Evolutionary conservation across 2,113 vertebrate species (phyloP).

Genomic region (Phocoena sinus): DNA sequence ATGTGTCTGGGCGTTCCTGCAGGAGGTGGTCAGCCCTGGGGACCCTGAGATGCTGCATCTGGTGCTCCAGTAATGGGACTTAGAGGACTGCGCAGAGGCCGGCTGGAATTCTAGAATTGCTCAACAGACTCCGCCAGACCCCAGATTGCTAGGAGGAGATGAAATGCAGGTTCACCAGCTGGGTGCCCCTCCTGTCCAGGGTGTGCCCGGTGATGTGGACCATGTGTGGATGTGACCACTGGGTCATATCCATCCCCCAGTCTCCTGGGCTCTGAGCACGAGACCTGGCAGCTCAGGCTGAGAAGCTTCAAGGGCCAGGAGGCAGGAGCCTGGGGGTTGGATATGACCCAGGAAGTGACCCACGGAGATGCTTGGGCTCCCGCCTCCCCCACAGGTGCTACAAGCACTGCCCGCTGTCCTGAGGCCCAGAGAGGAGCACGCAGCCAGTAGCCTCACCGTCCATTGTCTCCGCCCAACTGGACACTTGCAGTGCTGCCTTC

Average conservation of each 20-base stretch:
- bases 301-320: slow-evolving; percentile 91
- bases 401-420: slow-evolving; percentile 89
- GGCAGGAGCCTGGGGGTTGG: slow-evolving; percentile 87
- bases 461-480: slow-evolving; percentile 89
- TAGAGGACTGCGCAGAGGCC: slow-evolving; percentile 85
- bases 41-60: slow-evolving; percentile 89
- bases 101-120: slow-evolving; percentile 87
- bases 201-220: slow-evolving; percentile 90
- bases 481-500: slow-evolving; percentile 89
- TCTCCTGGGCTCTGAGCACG: slow-evolving; percentile 89
- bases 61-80: slow-evolving; percentile 88
- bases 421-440: slow-evolving; percentile 89
- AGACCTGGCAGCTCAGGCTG: slow-evolving; percentile 89
- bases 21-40: slow-evolving; percentile 90
- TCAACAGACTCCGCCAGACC: slow-evolving; percentile 89
- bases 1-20: slow-evolving; percentile 85
- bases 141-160: slow-evolving; percentile 90
- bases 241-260: slow-evolving; percentile 61
- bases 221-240: slow-evolving; percentile 87
- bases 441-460: slow-evolving; percentile 85
- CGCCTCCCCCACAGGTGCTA: slow-evolving; percentile 81
- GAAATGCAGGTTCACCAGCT: slow-evolving; percentile 92
- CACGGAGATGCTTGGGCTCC: slow-evolving; percentile 84
- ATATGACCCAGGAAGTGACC: slow-evolving; percentile 82
- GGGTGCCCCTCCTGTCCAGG: slow-evolving; percentile 88